phyloP scores from a whole-genome alignment of 2,797 vertebrate genomes.

The Lophotriccus pileatus region DNA sequence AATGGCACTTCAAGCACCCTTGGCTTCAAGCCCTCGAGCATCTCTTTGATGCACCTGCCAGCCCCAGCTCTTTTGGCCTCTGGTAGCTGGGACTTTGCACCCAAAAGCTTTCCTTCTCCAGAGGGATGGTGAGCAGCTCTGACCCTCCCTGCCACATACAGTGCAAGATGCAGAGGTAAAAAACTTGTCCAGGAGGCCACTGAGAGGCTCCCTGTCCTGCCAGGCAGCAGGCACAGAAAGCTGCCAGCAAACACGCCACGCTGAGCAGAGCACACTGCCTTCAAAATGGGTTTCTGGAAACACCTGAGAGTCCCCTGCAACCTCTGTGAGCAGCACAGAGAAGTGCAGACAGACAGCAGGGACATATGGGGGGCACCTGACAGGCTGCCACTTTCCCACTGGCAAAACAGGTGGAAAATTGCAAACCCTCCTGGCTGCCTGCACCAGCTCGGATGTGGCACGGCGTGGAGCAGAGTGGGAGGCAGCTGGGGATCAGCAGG shows the following conservation, averaged over 20 bases:
- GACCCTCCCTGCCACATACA: not conserved
- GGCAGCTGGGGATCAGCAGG: not conserved
- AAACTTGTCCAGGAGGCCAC: not conserved
- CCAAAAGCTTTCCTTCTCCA: not conserved
- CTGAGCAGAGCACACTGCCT: not conserved
- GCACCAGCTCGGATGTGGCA: fast-evolving
- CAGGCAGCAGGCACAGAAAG: fast-evolving
- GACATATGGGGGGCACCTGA: not conserved
- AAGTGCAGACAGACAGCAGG: not conserved
- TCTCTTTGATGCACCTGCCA: not conserved
- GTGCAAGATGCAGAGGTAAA: not conserved
- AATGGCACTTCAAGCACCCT: not conserved
- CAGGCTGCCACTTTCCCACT: not conserved
- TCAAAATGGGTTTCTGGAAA: not conserved
- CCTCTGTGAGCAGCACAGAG: not conserved
- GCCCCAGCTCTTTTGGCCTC: not conserved
- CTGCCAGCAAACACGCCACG: not conserved
- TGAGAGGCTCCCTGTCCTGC: not conserved
- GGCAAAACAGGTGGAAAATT: not conserved
- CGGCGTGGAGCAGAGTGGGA: fast-evolving
- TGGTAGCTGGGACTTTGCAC: not conserved
- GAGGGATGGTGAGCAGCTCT: fast-evolving
- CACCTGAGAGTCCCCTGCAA: fast-evolving
- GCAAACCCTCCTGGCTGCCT: not conserved
- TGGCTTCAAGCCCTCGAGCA: not conserved